Evolutionary conservation across 2,888 invertebrate genomes (phyloP).

Genomic region (Bombylius major): DNA sequence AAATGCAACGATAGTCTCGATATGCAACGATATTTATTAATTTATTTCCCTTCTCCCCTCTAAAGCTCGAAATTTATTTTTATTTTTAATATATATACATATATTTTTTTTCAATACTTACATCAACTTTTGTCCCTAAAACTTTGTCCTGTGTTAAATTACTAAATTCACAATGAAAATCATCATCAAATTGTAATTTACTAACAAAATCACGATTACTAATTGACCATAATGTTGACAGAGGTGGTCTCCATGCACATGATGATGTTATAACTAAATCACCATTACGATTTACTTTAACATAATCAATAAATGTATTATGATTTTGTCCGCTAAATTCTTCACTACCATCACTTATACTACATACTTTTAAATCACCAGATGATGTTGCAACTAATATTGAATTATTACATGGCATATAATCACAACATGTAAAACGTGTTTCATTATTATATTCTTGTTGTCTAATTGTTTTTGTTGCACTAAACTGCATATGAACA

Average conservation of each 20-base stretch:
- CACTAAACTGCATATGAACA: slow-evolving; percentile 71
- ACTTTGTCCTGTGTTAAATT: slow-evolving; percentile 74
- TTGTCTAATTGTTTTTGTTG: slow-evolving; percentile 57
- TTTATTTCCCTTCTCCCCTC: no score
- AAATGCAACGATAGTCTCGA: no score
- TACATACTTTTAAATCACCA: slow-evolving; percentile 83
- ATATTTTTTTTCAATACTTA: slow-evolving; percentile 16
- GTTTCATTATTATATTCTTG: slow-evolving; percentile 54
- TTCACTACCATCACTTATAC: slow-evolving; percentile 69
- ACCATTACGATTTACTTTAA: slow-evolving; percentile 63
- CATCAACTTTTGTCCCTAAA: slow-evolving; percentile 75
- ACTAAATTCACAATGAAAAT: slow-evolving; percentile 86
- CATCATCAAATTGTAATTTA: slow-evolving; percentile 64
- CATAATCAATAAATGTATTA: slow-evolving; percentile 72
- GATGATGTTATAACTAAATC: slow-evolving; percentile 73
- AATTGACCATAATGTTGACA: slow-evolving; percentile 41
- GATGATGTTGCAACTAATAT: slow-evolving; percentile 80
- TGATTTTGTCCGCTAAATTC: slow-evolving; percentile 69
- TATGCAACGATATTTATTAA: no score
- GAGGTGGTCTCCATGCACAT: slow-evolving; percentile 71
- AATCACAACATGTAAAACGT: slow-evolving; percentile 62
- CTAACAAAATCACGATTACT: slow-evolving; percentile 29
- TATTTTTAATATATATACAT: no score
- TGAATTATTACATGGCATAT: slow-evolving; percentile 35
- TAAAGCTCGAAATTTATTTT: no score